Conservation (phyloP, 2,797 vertebrate species). For the Peromyscus eremicus region DNA sequence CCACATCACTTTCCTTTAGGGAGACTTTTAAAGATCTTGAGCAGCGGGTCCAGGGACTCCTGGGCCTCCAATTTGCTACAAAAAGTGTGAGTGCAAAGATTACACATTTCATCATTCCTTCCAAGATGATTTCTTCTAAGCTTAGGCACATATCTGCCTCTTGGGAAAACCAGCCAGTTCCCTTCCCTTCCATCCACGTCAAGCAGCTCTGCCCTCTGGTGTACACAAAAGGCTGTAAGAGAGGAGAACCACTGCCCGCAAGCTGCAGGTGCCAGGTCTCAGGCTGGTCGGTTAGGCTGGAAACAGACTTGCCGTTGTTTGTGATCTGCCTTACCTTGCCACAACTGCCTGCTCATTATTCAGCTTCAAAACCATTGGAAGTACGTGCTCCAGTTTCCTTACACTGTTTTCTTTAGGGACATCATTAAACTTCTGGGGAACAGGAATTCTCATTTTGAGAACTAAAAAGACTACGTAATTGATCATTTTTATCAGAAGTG, state of each 20-base stretch:
- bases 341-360: not conserved
- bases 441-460: not conserved
- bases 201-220: conserved; percentile 62
- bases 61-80: not conserved
- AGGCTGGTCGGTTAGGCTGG: not conserved
- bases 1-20: not conserved
- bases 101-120: not conserved
- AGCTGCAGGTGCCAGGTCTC: not conserved
- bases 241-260: not conserved
- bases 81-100: not conserved
- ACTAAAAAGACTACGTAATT: not conserved
- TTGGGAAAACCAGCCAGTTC: not conserved
- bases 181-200: not conserved
- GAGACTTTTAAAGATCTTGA: not conserved
- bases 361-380: not conserved
- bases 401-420: not conserved
- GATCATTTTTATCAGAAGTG: not conserved
- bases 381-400: not conserved
- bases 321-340: not conserved
- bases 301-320: not conserved
- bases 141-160: not conserved
- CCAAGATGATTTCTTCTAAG: not conserved
- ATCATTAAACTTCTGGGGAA: not conserved
- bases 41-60: not conserved
- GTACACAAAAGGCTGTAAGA: not conserved